Evolutionary conservation across 2,113 vertebrate genomes (phyloP).

Genomic region (Microcebus ravelobensis): DNA sequence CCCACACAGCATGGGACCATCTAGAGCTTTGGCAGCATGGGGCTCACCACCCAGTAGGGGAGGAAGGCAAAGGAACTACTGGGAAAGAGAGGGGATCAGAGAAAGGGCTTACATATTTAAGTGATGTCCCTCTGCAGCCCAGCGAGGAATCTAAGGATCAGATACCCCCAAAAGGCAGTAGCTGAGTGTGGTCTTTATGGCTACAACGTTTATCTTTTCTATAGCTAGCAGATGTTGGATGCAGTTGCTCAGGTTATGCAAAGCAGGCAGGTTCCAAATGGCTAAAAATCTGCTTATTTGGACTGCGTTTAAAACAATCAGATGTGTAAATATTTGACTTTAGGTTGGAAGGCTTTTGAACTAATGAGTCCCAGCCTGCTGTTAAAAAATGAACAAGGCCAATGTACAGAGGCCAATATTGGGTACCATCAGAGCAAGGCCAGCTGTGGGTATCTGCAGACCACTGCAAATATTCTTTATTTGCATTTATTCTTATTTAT

Average conservation of each 20-base stretch:
- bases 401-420: fast-evolving
- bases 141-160: background rate
- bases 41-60: fast-evolving
- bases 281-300: background rate
- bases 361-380: background rate
- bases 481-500: background rate
- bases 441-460: no score
- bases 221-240: background rate
- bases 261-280: background rate
- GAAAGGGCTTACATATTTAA: background rate
- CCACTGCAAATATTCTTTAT: no score
- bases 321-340: background rate
- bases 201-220: background rate
- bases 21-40: fast-evolving
- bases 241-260: background rate
- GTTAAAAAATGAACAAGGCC: background rate
- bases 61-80: background rate
- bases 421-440: background rate
- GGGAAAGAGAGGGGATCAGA: fast-evolving
- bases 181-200: background rate
- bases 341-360: background rate
- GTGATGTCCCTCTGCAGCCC: fast-evolving
- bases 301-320: background rate
- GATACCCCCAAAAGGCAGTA: background rate
- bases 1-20: background rate